These are phyloP conservation scores for Holacanthella duospinosa DNA, from an alignment of 2,888 invertebrate genomes.

Conservation along the genomic window DNA sequence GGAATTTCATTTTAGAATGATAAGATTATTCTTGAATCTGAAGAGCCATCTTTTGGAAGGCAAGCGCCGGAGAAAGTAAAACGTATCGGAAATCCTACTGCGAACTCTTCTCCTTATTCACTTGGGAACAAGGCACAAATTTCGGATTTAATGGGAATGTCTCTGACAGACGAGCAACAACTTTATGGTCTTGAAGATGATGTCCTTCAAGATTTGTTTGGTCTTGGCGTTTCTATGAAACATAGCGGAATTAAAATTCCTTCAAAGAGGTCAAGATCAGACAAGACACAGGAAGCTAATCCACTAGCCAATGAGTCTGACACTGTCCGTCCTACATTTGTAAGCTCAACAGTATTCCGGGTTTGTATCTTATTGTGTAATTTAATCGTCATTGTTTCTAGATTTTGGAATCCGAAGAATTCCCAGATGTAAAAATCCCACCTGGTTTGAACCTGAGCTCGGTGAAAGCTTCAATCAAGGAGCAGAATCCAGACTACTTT, in stretches of 20 bases:
- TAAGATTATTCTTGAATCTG: background rate
- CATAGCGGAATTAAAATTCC: background rate
- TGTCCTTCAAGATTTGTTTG: background rate
- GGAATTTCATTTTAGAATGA: background rate
- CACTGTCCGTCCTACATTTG: background rate
- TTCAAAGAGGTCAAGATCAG: background rate
- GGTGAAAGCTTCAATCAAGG: constrained; percentile 27
- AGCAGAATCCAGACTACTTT: constrained; percentile 28
- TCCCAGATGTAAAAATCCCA: constrained; percentile 30
- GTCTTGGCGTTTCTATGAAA: background rate
- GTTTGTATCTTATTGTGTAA: too few relatives aligned
- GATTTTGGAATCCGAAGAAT: constrained; percentile 34
- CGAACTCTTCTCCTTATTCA: too few relatives aligned
- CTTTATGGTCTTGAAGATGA: background rate
- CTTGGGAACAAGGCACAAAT: too few relatives aligned
- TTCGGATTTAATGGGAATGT: too few relatives aligned
- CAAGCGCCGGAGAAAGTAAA: too few relatives aligned
- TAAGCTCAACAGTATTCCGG: background rate
- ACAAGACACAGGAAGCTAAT: background rate
- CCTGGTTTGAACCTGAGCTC: constrained; percentile 22
- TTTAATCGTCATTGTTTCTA: too few relatives aligned
- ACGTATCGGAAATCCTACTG: too few relatives aligned
- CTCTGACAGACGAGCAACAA: background rate
- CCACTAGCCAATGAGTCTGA: background rate
- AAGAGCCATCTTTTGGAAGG: background rate